Evolutionary conservation across 1,140 invertebrate genomes (phyloP), one percentile per base, ranked within the genome.

Genomic region (Trichoplusia ni): DNA sequence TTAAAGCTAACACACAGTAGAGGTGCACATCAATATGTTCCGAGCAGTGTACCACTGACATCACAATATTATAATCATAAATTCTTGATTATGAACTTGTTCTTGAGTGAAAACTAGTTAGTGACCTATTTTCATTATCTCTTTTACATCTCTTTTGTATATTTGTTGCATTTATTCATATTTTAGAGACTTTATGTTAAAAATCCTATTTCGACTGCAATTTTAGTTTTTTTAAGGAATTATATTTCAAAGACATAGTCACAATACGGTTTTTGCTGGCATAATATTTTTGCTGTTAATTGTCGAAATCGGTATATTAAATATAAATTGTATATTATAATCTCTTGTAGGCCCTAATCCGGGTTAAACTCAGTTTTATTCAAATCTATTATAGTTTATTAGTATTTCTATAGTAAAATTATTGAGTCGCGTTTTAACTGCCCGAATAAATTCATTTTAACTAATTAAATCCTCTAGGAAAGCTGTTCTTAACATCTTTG

Each of bases 261-360:
- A 31, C 54, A 42, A 58, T 58, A 31, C 14, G n/a, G n/a, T 42
- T 40, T 51, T 56, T 25, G 19, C 23, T 56, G 11, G 35, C 51
- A 38, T 38, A 27, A 46, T 46, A 44, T 23, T 44, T 29, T 49
- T 9, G 16, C 25, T 29, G 11, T 46, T n/a, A 46, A 44, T 11
- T 49, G 4, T 49, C 46, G 46, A 49, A 25, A 31, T 49, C 25
- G 14, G 75, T 70, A 72, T 76, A 49, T 29, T 23, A 49, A 29
- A 16, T 42, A 42, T 4, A 11, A 27, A 9, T n/a, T n/a, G n/a
- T n/a, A n/a, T n/a, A n/a, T n/a, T n/a, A n/a, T n/a, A n/a, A n/a
- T n/a, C n/a, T n/a, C n/a, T n/a, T n/a, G n/a, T n/a, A n/a, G n/a
- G n/a, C n/a, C n/a, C n/a, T n/a, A n/a, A n/a, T n/a, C n/a, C n/a